These are phyloP conservation scores for Cheirogaleus major DNA, from an alignment of 2,797 vertebrate species.

Conservation along the genomic window DNA sequence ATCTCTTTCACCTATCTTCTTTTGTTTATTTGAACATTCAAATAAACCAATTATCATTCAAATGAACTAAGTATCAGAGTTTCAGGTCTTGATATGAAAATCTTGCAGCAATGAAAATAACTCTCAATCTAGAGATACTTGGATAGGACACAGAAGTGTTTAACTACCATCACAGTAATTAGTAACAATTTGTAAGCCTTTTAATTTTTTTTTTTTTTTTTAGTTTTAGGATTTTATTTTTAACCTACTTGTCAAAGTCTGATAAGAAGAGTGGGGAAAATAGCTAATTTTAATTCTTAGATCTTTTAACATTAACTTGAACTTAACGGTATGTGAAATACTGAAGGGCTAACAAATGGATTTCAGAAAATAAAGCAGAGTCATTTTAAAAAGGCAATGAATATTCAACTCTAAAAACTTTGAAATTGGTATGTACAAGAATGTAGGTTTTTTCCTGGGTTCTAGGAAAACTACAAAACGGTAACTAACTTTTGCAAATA, in stretches of 20 bases:
- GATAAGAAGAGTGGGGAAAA: background rate
- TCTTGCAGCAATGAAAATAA: background rate
- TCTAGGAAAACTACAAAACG: background rate
- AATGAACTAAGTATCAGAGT: background rate
- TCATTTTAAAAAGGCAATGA: background rate
- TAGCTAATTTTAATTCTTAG: background rate
- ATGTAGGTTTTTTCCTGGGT: background rate
- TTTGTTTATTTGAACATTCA: background rate
- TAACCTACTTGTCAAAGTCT: background rate
- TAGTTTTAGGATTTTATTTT: background rate
- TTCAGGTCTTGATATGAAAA: background rate
- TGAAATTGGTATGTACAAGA: background rate
- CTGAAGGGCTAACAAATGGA: background rate
- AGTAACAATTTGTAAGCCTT: background rate
- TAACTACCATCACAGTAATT: background rate
- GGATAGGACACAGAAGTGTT: background rate
- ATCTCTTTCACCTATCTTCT: background rate
- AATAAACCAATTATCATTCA: background rate
- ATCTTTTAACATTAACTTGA: background rate
- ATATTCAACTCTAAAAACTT: background rate
- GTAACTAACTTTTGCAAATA: background rate
- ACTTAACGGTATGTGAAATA: background rate
- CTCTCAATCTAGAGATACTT: background rate
- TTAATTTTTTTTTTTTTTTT: background rate
- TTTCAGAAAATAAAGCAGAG: background rate